Evolutionary conservation across 2,888 invertebrate genomes (phyloP).

Genomic region (Spodoptera picta): DNA sequence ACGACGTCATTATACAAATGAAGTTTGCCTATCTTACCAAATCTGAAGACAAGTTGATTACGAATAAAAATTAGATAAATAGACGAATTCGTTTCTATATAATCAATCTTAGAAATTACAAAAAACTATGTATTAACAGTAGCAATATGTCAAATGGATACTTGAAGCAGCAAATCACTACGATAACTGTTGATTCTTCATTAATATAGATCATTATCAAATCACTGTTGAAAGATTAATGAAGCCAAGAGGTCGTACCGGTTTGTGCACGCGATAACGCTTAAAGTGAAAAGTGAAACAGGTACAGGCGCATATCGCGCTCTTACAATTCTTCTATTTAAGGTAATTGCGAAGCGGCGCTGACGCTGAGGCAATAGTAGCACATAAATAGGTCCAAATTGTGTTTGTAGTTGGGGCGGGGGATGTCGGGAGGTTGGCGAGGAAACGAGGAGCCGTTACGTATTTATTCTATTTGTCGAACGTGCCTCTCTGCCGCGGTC

Average conservation of each 20-base stretch:
- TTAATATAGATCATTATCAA: constrained; percentile 69
- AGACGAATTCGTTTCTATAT: not conserved
- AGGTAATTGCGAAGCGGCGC: constrained; percentile 63
- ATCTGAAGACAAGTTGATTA: constrained; percentile 46
- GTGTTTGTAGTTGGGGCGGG: constrained; percentile 78
- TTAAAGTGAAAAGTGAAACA: constrained; percentile 49
- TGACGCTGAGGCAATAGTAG: constrained; percentile 60
- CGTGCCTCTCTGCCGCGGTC: constrained; percentile 82
- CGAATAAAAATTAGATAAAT: constrained; percentile 5
- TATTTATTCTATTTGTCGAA: constrained; percentile 87
- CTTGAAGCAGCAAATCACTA: constrained; percentile 58
- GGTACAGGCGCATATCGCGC: constrained; percentile 57
- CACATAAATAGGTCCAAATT: constrained; percentile 83
- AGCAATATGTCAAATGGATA: constrained; percentile 7
- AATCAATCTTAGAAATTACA: not conserved
- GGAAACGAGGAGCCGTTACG: constrained; percentile 71
- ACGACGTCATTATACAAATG: constrained; percentile 62
- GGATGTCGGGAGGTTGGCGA: constrained; percentile 65
- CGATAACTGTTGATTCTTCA: constrained; percentile 63
- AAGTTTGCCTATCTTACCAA: constrained; percentile 40
- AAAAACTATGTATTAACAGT: constrained; percentile 1
- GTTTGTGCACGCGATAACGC: constrained; percentile 66
- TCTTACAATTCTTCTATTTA: constrained; percentile 59
- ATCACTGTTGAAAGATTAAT: constrained; percentile 68
- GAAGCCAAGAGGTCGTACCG: constrained; percentile 63